Conservation (phyloP, 2,888 invertebrate species). For the Theretra japonica region DNA sequence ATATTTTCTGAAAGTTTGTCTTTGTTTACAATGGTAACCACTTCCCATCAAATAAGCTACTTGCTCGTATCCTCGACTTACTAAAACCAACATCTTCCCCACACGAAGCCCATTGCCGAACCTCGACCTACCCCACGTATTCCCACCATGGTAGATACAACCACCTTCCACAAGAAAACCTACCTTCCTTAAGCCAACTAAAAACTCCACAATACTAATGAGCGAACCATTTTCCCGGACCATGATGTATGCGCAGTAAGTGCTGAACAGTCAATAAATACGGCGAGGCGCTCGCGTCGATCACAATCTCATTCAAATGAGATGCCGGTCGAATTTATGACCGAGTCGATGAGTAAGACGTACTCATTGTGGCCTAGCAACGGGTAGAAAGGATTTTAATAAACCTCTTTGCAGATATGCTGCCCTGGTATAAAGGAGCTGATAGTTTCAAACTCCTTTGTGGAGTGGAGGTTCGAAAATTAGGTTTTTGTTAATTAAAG, state of each 20-base stretch:
- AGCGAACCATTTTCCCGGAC: background rate
- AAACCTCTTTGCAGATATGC: background rate
- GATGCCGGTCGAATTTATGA: slow-evolving; percentile 74
- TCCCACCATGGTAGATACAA: no score
- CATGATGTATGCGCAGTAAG: slow-evolving; percentile 5
- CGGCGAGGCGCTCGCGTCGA: slow-evolving; percentile 68
- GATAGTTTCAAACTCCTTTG: no score
- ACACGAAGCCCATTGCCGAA: no score
- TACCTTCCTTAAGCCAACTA: background rate
- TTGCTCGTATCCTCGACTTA: no score
- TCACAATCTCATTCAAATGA: slow-evolving; percentile 84
- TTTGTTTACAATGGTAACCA: no score
- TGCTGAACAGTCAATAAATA: slow-evolving; percentile 11
- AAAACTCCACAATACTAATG: background rate
- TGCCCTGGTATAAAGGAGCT: background rate
- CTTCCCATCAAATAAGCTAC: no score
- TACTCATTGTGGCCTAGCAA: slow-evolving; percentile 37
- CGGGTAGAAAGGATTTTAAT: background rate
- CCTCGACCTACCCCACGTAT: no score
- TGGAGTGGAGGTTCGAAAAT: no score
- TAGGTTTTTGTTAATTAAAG: no score
- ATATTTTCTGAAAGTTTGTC: no score
- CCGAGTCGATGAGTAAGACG: slow-evolving; percentile 73
- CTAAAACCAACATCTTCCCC: no score
- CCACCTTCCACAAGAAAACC: no score